These are phyloP conservation scores for Lepisosteus osseus DNA, from an alignment of 2,113 vertebrate species.

Conservation along the genomic window DNA sequence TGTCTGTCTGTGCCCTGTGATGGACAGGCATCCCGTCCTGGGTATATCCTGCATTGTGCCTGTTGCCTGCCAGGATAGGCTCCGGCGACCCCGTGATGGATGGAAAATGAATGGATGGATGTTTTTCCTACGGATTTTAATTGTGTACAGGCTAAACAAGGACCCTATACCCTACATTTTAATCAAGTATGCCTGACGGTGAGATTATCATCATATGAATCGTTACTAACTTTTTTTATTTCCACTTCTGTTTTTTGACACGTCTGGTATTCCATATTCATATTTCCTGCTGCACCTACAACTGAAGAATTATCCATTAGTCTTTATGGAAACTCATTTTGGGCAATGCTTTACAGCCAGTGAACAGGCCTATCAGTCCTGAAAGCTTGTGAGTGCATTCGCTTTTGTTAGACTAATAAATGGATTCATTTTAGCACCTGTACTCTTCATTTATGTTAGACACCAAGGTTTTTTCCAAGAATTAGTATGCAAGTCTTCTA, in stretches of 20 bases:
- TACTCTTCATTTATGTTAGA: constrained; percentile 25
- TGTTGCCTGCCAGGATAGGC: too few relatives aligned
- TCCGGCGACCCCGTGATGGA: too few relatives aligned
- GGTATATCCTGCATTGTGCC: too few relatives aligned
- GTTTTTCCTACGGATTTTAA: too few relatives aligned
- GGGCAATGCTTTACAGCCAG: constrained; percentile 18
- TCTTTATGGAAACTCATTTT: constrained; percentile 24
- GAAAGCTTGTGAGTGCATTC: constrained; percentile 18
- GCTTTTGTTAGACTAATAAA: constrained; percentile 34
- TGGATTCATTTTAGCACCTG: constrained; percentile 37
- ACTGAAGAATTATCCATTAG: constrained; percentile 14
- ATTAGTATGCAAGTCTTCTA: constrained; percentile 29
- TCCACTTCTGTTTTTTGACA: neutral
- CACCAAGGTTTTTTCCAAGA: constrained; percentile 24
- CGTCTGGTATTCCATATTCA: neutral
- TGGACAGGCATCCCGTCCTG: too few relatives aligned
- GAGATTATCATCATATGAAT: constrained; percentile 6
- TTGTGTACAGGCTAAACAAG: too few relatives aligned
- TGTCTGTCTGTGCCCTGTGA: too few relatives aligned
- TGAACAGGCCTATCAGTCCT: constrained; percentile 5
- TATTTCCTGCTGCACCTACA: constrained; percentile 15
- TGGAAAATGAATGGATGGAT: too few relatives aligned
- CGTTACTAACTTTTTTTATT: constrained; percentile 1
- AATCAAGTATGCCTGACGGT: neutral
- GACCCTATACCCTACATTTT: too few relatives aligned